A percentile compares a stretch with the other conserved stretches of the same genome.
Conservation (phyloP, 2,797 vertebrate genomes). For the Setipinna tenuifilis region DNA sequence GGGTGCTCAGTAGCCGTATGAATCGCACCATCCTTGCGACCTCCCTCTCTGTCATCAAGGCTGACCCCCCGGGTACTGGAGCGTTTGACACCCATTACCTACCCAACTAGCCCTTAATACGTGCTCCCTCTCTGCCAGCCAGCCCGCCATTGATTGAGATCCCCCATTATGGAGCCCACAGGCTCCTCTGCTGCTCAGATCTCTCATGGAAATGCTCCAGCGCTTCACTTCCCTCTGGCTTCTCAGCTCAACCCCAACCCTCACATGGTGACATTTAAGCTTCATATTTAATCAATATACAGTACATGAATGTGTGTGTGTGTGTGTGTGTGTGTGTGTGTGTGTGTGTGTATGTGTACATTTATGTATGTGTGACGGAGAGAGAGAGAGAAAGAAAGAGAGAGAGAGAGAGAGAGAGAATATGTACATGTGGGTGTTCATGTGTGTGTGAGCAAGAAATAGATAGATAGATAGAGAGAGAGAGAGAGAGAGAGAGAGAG, state of each 20-base stretch:
- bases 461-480: background rate
- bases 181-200: conserved; percentile 51
- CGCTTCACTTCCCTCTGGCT: background rate
- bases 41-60: conserved; percentile 48
- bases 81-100: conserved; percentile 75
- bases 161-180: conserved; percentile 53
- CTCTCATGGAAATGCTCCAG: conserved; percentile 51
- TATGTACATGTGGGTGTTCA: background rate
- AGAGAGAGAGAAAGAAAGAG: no score
- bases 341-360: background rate
- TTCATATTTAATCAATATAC: conserved; percentile 5
- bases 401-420: no score
- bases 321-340: background rate
- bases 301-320: background rate
- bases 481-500: background rate
- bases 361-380: no score
- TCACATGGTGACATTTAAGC: conserved; percentile 52
- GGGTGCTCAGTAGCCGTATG: conserved; percentile 26
- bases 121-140: conserved; percentile 45
- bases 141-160: conserved; percentile 66
- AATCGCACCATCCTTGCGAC: background rate
- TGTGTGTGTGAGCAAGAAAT: background rate
- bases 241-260: background rate
- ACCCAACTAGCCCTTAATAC: conserved; percentile 63
- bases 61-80: conserved; percentile 74